Conservation (phyloP, 1,140 invertebrate genomes). For the Zaprionus kolodkinae region DNA sequence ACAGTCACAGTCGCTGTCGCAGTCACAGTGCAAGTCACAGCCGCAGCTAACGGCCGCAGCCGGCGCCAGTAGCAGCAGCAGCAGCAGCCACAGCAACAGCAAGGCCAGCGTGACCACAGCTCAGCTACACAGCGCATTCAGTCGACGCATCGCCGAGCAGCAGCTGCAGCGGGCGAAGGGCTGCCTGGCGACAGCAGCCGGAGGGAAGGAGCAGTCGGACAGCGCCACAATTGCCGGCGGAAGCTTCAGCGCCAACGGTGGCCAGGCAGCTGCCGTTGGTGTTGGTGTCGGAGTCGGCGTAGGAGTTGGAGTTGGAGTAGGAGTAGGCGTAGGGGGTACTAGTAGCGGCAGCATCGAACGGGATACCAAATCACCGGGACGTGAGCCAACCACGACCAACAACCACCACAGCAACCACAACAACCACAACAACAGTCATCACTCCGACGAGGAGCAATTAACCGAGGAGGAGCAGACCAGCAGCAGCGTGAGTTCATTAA, state of each 20-base stretch:
- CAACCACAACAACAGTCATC: slow-evolving; percentile 22
- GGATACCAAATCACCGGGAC: slow-evolving; percentile 62
- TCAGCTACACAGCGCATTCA: slow-evolving; percentile 72
- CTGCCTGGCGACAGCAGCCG: slow-evolving; percentile 29
- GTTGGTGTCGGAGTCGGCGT: slow-evolving; percentile 57
- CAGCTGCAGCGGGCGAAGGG: slow-evolving; percentile 15
- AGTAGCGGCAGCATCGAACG: slow-evolving; percentile 62
- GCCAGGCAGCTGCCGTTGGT: slow-evolving; percentile 82
- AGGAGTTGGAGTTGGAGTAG: slow-evolving; percentile 58
- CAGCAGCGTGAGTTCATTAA: slow-evolving; percentile 81
- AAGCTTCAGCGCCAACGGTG: slow-evolving; percentile 82
- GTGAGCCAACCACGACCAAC: neutral
- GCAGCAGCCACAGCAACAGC: slow-evolving; percentile 15
- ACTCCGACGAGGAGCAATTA: slow-evolving; percentile 64
- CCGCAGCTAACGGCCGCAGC: slow-evolving; percentile 6
- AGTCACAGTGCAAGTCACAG: slow-evolving; percentile 19
- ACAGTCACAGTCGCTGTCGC: slow-evolving; percentile 30
- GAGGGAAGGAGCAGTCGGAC: slow-evolving; percentile 39
- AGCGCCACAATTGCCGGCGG: slow-evolving; percentile 81
- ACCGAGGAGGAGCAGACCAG: slow-evolving; percentile 76
- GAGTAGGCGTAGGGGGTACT: slow-evolving; percentile 43
- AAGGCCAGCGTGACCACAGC: slow-evolving; percentile 71
- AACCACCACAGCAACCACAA: neutral
- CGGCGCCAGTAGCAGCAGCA: neutral
- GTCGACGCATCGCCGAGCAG: slow-evolving; percentile 66